Evolutionary conservation across 2,888 invertebrate genomes (phyloP), one percentile per base, ranked within the genome.

Genomic region (Galerucella pusilla): DNA sequence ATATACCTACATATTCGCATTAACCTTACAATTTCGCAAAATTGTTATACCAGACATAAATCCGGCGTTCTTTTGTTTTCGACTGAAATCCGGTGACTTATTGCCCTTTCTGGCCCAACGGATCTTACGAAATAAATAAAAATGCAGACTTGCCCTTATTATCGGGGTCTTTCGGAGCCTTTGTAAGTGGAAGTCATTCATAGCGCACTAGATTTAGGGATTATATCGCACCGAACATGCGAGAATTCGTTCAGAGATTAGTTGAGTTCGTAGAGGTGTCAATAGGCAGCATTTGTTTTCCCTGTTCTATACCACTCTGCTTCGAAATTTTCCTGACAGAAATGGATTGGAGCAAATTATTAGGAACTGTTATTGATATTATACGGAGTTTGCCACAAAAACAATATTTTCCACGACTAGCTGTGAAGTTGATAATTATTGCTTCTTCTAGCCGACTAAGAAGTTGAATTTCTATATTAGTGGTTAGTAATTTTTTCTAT

Each of bases 231-330:
- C 28, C 69, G 49, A 74, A 71, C 74, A 74, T 76, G 72, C 74
- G 68, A 59, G 71, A 49, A 46, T 74, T 70, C 61, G 46, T 42
- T 71, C 60, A 66, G 71, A 74, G 74, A 76, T 76, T 76, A 76
- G 71, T 74, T 74, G 69, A 68, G 76, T 69, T 72, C 76, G 72
- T 74, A 69, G 61, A 71, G 71, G 76, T 74, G 76, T 76, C 76
- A 76, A 76, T 76, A 68, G 72, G 63, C 61, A 66, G 71, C 72
- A 76, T 74, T 74, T 74, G 74, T 76, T 76, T 69, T 60, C 74
- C 60, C 57, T 68, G 73, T 74, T 71, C 67, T 16, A 61, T 57
- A 60, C 70, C 60, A 61, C 60, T 65, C 59, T 63, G 61, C 54
- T 67, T 70, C 66, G 66, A 12, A 67, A 52, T 66, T 66, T 65